Percentiles rank a stretch among this genome's conserved stretches.
Evolutionary conservation across 2,797 vertebrate species (phyloP).

Genomic region (Fistularia commersonii): DNA sequence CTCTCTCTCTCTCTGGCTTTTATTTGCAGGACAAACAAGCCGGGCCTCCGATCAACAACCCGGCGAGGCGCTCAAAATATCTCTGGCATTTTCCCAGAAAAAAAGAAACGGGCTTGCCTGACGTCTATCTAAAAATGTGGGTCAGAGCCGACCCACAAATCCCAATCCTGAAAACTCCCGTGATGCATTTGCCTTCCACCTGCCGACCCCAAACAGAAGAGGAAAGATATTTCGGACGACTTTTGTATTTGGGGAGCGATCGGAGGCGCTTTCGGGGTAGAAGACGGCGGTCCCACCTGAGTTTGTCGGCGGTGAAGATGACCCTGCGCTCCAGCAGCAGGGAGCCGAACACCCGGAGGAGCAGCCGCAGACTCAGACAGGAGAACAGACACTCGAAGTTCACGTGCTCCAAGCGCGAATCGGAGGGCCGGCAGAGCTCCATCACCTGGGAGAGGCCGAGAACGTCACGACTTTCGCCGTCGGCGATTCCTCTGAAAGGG

Average conservation of each 20-base stretch:
- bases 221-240: slow-evolving; percentile 1
- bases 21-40: slow-evolving; percentile 47
- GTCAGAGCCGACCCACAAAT: slow-evolving; percentile 34
- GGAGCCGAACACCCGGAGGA: slow-evolving; percentile 89
- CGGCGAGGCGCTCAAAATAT: slow-evolving; percentile 43
- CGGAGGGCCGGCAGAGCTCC: slow-evolving; percentile 89
- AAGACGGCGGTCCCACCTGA: slow-evolving; percentile 77
- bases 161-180: slow-evolving; percentile 24
- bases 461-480: too few relatives aligned
- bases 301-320: slow-evolving; percentile 94
- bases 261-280: neutral
- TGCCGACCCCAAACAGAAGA: slow-evolving; percentile 15
- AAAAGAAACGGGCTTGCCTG: slow-evolving; percentile 19
- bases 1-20: slow-evolving; percentile 47
- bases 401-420: slow-evolving; percentile 94
- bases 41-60: slow-evolving; percentile 12
- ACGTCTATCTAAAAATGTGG: slow-evolving; percentile 25
- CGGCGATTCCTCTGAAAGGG: too few relatives aligned
- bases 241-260: neutral
- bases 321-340: slow-evolving; percentile 92
- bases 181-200: neutral
- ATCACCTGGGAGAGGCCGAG: slow-evolving; percentile 76
- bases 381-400: slow-evolving; percentile 94
- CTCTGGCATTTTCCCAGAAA: slow-evolving; percentile 32
- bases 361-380: slow-evolving; percentile 87